A percentile compares a stretch with the other conserved stretches of the same genome.
Conservation (phyloP, 2,888 invertebrate genomes). For the Acutogordius australiensis region DNA sequence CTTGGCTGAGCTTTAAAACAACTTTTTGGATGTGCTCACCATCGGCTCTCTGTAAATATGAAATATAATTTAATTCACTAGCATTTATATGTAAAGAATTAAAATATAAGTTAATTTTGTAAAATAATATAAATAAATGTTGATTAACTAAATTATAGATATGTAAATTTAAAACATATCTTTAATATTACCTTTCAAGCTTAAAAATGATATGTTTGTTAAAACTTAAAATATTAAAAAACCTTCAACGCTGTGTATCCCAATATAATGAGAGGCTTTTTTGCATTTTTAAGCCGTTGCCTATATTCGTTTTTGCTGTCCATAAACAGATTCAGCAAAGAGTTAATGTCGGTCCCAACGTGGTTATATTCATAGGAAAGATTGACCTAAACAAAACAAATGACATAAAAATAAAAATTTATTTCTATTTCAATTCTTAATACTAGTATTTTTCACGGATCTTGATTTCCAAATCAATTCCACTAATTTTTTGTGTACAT, state of each 20-base stretch:
- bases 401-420: no score
- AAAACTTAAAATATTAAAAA: neutral
- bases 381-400: slow-evolving; percentile 56
- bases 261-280: neutral
- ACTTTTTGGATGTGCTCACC: neutral
- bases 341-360: neutral
- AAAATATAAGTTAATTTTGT: no score
- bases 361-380: slow-evolving; percentile 55
- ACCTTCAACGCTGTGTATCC: neutral
- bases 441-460: no score
- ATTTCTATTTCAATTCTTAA: no score
- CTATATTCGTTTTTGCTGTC: slow-evolving; percentile 22
- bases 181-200: no score
- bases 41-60: neutral
- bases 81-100: no score
- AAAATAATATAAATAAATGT: no score
- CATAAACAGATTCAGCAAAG: neutral
- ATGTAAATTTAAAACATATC: no score
- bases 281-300: neutral
- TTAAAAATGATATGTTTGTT: neutral
- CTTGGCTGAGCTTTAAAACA: neutral
- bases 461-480: no score
- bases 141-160: no score
- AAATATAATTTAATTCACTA: no score
- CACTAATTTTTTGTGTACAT: no score